phyloP scores from a whole-genome alignment of 2,888 invertebrate species.

The Drosophila buzzatii region DNA sequence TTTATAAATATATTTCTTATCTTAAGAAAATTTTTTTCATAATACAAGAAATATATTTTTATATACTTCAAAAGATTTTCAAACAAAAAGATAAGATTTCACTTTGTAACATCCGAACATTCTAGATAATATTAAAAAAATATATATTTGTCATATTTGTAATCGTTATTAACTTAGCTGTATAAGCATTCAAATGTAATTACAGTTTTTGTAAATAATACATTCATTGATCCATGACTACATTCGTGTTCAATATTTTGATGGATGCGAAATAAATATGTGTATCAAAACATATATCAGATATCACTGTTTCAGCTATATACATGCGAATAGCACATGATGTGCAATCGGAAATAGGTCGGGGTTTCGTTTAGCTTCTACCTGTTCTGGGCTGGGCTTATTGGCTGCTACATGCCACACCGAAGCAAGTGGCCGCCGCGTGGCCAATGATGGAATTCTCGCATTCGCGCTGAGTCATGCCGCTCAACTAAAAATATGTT shows the following conservation, averaged over 20 bases:
- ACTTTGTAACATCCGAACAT: neutral
- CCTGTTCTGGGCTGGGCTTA: conserved; percentile 4
- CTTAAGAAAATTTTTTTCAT: neutral
- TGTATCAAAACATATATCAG: neutral
- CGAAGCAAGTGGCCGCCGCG: conserved; percentile 44
- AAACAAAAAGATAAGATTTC: neutral
- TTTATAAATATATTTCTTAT: neutral
- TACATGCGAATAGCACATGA: conserved; percentile 44
- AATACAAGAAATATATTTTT: neutral
- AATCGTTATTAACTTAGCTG: neutral
- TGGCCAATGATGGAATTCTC: conserved; percentile 27
- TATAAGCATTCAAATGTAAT: neutral
- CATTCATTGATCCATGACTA: neutral
- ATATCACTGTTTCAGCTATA: conserved; percentile 21
- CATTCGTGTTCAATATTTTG: neutral
- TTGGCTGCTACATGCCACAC: conserved; percentile 23
- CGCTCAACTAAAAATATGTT: conserved; percentile 29
- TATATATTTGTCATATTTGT: neutral
- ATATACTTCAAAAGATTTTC: neutral
- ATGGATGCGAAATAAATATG: neutral
- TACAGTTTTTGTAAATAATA: neutral
- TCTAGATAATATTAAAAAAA: neutral
- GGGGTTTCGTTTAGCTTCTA: conserved; percentile 7
- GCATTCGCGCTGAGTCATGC: conserved; percentile 62
- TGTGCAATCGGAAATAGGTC: conserved; percentile 20